Evolutionary conservation across 2,888 invertebrate species (phyloP).

Genomic region (Drosophila meridionalis): DNA sequence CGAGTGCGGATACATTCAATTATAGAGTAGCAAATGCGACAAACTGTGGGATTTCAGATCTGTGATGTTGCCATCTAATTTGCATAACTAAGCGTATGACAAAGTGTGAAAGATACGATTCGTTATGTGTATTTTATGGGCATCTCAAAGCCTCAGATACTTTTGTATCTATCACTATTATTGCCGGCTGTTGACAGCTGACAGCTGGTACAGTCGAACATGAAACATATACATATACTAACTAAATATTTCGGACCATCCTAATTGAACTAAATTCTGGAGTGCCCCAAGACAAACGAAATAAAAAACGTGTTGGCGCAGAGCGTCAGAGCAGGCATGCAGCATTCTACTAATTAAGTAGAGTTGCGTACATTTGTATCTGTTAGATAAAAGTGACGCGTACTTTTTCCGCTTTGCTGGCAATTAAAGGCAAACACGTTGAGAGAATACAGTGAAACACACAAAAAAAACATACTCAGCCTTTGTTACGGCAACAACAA

Average conservation of each 20-base stretch:
- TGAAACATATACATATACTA: not conserved
- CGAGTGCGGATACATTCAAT: constrained; percentile 70
- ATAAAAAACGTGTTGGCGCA: constrained; percentile 22
- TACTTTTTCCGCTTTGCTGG: constrained; percentile 44
- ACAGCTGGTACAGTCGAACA: constrained; percentile 33
- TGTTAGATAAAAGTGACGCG: constrained; percentile 59
- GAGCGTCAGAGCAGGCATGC: constrained; percentile 3
- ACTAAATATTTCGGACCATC: not conserved
- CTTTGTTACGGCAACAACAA: constrained; percentile 16
- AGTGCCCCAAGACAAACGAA: constrained; percentile 26
- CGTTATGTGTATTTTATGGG: constrained; percentile 11
- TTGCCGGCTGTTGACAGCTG: not conserved
- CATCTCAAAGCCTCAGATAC: constrained; percentile 22
- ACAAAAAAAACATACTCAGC: constrained; percentile 13
- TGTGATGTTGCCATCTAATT: constrained; percentile 44
- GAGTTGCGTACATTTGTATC: constrained; percentile 45
- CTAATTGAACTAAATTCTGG: not conserved
- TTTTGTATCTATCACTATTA: constrained; percentile 16
- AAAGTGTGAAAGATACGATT: constrained; percentile 39
- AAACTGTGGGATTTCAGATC: constrained; percentile 59
- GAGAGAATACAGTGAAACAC: constrained; percentile 14
- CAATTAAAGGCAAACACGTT: constrained; percentile 46
- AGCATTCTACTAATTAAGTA: constrained; percentile 47
- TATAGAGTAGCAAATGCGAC: constrained; percentile 48
- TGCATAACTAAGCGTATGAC: constrained; percentile 45